Base-by-base conservation (phyloP, 1,140 invertebrate genomes). In the Calycopis cecrops region DNA sequence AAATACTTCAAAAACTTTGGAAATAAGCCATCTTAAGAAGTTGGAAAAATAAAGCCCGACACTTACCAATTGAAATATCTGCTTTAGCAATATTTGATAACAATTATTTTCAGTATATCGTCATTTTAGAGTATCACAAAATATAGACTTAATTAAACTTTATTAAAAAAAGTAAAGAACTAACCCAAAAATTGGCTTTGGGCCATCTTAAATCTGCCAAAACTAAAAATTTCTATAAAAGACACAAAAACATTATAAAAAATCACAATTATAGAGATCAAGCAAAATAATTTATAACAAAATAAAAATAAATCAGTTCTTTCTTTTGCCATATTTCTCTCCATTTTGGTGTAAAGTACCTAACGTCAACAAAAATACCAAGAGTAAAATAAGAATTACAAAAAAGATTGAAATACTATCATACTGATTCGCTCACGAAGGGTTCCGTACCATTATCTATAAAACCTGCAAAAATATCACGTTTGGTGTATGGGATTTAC, bases 361-460 rank as follows among this genome's bases (percentile, higher is more conserved):
- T n/a, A n/a, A n/a, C n/a, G n/a, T 57, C 55, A 48, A 61, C 49
- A 21, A 57, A 52, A 21, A 53, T 48, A 53, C 53, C 48, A 28
- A 61, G 57, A 61, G 49, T 48, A 54, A 59, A 44, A 35, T 14
- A 53, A 42, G 38, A 50, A 48, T 37, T 48, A 48, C 52, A 35
- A 35, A 52, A 55, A n/a, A n/a, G n/a, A n/a, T n/a, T 44, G 14
- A 34, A 14, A 52, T 51, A 40, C 11, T 59, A 40, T 59, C 33
- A 8, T 53, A 51, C 51, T 59, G 48, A 57, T 35, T 50, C 14
- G 44, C 50, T 48, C 28, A 47, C 33, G 49, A 49, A 37, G 37
- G 47, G 35, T 50, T 33, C 50, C 48, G 48, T n/a, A n/a, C n/a
- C n/a, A n/a, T n/a, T n/a, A n/a, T n/a, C n/a, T n/a, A n/a, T n/a